Base-by-base conservation (phyloP, 1,140 invertebrate species). In the Tetramorium alpestre region DNA sequence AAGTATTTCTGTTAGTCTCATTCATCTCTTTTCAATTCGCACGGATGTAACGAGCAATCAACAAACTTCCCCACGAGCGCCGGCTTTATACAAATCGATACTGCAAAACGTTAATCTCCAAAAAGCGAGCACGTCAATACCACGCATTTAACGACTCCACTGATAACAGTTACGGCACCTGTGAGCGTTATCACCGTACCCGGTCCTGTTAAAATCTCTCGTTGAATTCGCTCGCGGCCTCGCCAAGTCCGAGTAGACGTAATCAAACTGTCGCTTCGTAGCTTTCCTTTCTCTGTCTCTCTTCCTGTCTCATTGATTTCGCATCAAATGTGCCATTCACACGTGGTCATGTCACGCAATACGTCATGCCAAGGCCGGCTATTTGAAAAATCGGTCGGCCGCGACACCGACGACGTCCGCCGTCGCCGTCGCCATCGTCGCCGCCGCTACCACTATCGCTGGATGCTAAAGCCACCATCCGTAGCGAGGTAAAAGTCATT, bases 401-500 rank as follows among this genome's bases (percentile, higher is more conserved):
- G 72, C 82, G 72, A 54, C 47, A 56, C 47, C 86, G 51, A 33
- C 58, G 8, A 0, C 28, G 33, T 4, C 6, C 44, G 49, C 6
- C 38, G 69, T 28, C 38, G 18, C 2, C 62, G 11, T 41, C 64
- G 18, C 6, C 60, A 3, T 38, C 60, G 60, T 13, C 13, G 16
- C 6, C n/a, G 38, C 10, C 49, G 44, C 6, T 11, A n/a, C n/a
- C 49, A 22, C 44, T 56, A 49, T 5, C 49, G 49, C 33, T 77
- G 64, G 69, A 84, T 67, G 64, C 64, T 70, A 81, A 70, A 70
- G 49, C 65, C 38, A 44, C 69, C 80, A 41, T 33, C 69, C 87
- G 54, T 60, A 67, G 33, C 60, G 64, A 80, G 81, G 93, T 89
- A 92, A 93, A 94, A 94, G 93, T 94, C 93, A 94, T 94, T 94